Evolutionary conservation across 2,113 vertebrate genomes (phyloP).

Genomic region (Boulengeromyrus knoepffleri): DNA sequence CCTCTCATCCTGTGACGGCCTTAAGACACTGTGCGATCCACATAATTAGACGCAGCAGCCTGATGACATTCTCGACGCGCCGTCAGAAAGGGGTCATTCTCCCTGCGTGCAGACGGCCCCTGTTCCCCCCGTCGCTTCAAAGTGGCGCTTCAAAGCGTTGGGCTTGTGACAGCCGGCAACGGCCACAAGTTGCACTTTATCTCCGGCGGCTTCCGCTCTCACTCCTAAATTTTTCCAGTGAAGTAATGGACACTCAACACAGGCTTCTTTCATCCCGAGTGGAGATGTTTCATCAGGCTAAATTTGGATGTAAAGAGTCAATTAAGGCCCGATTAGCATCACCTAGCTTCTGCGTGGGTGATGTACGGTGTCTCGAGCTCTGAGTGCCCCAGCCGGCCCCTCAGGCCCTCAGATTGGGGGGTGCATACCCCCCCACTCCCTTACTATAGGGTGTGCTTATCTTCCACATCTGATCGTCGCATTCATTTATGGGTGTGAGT

Average conservation of each 20-base stretch:
- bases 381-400: neutral
- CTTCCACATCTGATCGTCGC: neutral
- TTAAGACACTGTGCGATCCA: constrained; percentile 92
- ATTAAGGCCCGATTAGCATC: constrained; percentile 6
- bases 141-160: constrained; percentile 89
- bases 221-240: constrained; percentile 71
- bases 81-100: constrained; percentile 98
- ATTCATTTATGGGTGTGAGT: neutral
- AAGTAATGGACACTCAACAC: constrained; percentile 33
- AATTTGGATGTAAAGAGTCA: constrained; percentile 18
- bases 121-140: constrained; percentile 89
- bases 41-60: constrained; percentile 97
- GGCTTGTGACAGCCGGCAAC: constrained; percentile 87
- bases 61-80: constrained; percentile 90
- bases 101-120: constrained; percentile 80
- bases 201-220: constrained; percentile 80
- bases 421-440: neutral
- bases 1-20: constrained; percentile 98
- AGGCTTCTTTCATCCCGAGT: constrained; percentile 32
- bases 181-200: constrained; percentile 91
- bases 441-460: neutral
- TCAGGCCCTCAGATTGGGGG: neutral
- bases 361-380: neutral
- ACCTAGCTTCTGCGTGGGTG: neutral
- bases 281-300: constrained; percentile 15